Conservation (phyloP, 2,113 vertebrate genomes). For the Climacteris rufus region DNA sequence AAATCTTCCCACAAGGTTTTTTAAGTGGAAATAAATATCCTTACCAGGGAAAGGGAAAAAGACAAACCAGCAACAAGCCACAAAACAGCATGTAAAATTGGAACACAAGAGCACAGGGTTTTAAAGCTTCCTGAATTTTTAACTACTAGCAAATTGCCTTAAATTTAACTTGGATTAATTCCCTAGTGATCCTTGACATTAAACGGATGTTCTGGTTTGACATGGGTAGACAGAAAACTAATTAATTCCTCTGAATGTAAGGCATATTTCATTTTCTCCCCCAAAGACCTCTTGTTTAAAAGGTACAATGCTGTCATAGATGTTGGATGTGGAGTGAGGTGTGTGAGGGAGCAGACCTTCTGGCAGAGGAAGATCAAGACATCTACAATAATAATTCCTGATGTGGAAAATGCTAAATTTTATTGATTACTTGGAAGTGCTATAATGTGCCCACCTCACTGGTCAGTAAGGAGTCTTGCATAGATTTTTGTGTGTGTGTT, state of each 20-base stretch:
- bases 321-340: neutral
- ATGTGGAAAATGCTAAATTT: neutral
- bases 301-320: conserved; percentile 9
- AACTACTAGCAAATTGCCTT: conserved; percentile 66
- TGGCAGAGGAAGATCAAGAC: neutral
- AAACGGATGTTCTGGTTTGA: conserved; percentile 60
- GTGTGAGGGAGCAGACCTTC: neutral
- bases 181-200: conserved; percentile 56
- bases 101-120: conserved; percentile 9
- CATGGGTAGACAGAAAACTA: conserved; percentile 58
- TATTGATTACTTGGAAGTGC: neutral
- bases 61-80: neutral
- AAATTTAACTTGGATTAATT: conserved; percentile 63
- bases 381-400: neutral
- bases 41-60: neutral
- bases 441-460: neutral
- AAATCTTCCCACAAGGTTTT: neutral
- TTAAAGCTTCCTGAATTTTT: conserved; percentile 63
- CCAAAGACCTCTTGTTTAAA: conserved; percentile 39
- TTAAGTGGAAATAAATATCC: neutral
- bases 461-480: neutral
- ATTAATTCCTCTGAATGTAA: conserved; percentile 64
- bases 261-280: conserved; percentile 57
- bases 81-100: conserved; percentile 29
- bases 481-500: neutral